phyloP scores from a whole-genome alignment of 2,113 vertebrate species.

The Strix uralensis region DNA sequence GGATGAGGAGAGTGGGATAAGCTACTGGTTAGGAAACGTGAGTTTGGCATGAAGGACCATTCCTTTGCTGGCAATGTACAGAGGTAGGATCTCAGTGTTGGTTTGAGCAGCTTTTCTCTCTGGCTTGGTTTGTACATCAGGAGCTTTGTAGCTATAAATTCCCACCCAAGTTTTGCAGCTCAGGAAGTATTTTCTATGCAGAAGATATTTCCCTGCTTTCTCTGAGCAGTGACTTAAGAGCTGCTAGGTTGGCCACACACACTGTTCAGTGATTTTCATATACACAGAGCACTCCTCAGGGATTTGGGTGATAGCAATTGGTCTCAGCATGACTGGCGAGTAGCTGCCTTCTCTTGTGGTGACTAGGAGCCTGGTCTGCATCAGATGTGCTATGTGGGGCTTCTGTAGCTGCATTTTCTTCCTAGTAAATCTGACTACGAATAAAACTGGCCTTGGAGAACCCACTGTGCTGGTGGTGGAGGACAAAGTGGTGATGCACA shows the following conservation, averaged over 20 bases:
- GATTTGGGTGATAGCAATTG: fast-evolving
- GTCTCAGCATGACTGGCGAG: neutral
- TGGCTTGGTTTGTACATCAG: neutral
- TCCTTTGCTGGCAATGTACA: neutral
- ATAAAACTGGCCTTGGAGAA: neutral
- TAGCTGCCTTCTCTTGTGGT: neutral
- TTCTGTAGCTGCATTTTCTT: neutral
- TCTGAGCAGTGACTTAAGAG: neutral
- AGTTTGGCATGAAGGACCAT: neutral
- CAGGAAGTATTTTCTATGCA: neutral
- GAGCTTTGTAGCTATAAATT: neutral
- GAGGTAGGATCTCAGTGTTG: neutral
- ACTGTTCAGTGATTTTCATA: neutral
- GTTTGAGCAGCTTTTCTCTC: neutral
- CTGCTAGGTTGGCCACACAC: neutral
- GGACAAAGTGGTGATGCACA: neutral
- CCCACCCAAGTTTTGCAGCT: neutral
- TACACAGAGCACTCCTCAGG: neutral
- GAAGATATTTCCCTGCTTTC: neutral
- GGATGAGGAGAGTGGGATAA: neutral
- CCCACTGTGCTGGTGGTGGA: neutral
- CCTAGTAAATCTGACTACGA: neutral
- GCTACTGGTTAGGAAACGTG: neutral
- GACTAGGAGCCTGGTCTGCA: neutral
- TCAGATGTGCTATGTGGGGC: neutral